Conservation (phyloP, 2,113 vertebrate species). For the Urocitellus parryii region DNA sequence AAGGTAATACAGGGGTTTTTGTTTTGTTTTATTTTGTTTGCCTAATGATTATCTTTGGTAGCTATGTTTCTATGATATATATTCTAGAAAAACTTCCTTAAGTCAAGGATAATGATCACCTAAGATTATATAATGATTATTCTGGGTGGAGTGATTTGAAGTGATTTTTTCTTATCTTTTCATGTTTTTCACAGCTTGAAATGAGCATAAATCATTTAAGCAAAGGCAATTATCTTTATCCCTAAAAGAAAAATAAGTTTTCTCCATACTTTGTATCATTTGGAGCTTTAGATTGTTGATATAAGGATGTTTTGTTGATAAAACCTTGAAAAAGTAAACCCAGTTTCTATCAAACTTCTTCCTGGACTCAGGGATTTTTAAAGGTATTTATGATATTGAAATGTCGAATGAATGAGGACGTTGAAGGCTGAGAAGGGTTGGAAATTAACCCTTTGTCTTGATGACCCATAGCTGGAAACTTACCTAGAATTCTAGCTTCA, state of each 20-base stretch:
- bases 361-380: background rate
- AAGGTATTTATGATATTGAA: background rate
- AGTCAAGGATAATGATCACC: background rate
- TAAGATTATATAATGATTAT: background rate
- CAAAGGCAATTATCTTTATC: conserved; percentile 21
- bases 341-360: background rate
- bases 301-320: background rate
- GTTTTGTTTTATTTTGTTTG: background rate
- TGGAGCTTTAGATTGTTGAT: background rate
- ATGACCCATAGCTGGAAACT: background rate
- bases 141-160: background rate
- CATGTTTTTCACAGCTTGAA: background rate
- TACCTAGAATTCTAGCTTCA: background rate
- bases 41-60: background rate
- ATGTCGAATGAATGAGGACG: background rate
- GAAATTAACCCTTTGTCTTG: background rate
- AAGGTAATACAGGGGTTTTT: background rate
- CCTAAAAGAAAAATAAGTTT: conserved; percentile 17
- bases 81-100: background rate
- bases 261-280: background rate
- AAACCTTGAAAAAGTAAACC: background rate
- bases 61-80: background rate
- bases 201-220: conserved; percentile 19
- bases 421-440: background rate
- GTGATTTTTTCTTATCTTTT: background rate